These are phyloP conservation scores for Pristionchus entomophagus DNA, from an alignment of 2,888 invertebrate genomes.

Conservation along the genomic window DNA sequence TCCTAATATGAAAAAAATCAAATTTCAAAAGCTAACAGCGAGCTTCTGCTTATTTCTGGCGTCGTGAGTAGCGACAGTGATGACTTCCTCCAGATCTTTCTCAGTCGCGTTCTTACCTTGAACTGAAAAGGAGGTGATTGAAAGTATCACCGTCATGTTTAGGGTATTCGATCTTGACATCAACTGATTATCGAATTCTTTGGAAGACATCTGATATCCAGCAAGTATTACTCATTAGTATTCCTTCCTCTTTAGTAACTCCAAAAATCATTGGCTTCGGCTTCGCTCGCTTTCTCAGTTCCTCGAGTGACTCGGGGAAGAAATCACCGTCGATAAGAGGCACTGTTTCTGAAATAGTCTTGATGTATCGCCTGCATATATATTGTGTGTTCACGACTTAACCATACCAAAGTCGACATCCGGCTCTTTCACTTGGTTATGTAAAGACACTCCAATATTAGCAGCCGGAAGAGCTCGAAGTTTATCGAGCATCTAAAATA, in stretches of 20 bases:
- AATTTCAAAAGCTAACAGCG: not conserved
- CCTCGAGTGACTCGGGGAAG: slow-evolving; percentile 9
- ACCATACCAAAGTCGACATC: slow-evolving; percentile 48
- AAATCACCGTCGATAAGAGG: slow-evolving; percentile 22
- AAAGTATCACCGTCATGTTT: too few species aligned
- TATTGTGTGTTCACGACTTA: slow-evolving; percentile 40
- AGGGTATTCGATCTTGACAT: too few species aligned
- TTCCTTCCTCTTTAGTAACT: not conserved
- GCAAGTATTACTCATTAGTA: slow-evolving; percentile 21
- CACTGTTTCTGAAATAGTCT: not conserved
- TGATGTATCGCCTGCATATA: not conserved
- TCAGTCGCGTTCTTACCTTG: slow-evolving; percentile 45
- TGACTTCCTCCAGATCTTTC: slow-evolving; percentile 23
- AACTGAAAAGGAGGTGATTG: too few species aligned
- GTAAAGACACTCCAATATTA: not conserved
- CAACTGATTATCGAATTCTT: too few species aligned
- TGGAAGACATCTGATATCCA: too few species aligned
- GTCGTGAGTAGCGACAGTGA: not conserved
- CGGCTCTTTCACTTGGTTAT: not conserved
- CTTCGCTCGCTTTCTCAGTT: slow-evolving; percentile 15
- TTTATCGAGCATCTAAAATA: not conserved
- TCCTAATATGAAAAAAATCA: too few species aligned
- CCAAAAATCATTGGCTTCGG: slow-evolving; percentile 32
- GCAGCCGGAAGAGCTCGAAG: not conserved
- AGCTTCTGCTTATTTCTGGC: not conserved